Conservation (phyloP, 1,140 invertebrate genomes). For the Potamilus streckersoni region DNA sequence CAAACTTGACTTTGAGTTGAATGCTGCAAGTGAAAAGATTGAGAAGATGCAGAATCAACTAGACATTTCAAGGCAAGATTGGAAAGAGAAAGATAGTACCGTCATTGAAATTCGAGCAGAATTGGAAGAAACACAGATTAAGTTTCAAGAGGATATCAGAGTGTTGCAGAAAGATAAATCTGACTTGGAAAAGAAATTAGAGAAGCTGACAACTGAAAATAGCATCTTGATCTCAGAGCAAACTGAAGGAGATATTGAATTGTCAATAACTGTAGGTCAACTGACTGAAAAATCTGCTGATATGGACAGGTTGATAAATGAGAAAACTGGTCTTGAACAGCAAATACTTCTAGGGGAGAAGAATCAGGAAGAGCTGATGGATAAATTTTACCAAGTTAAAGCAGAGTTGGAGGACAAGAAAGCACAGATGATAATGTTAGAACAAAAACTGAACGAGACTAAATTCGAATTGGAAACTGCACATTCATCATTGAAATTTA, state of each 20-base stretch:
- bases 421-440: not conserved
- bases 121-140: conserved; percentile 5
- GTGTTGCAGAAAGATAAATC: not conserved
- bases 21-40: not conserved
- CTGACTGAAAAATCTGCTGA: not conserved
- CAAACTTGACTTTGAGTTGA: not conserved
- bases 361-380: no score
- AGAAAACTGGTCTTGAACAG: not conserved
- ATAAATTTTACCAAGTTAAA: not conserved
- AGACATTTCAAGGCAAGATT: not conserved
- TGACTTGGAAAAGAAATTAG: conserved; percentile 5
- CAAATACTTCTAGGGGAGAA: no score
- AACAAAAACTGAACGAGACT: conserved; percentile 1
- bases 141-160: not conserved
- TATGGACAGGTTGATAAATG: not conserved
- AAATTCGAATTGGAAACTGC: not conserved
- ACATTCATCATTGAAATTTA: no score
- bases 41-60: conserved; percentile 1
- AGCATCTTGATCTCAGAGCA: not conserved
- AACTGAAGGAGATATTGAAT: not conserved
- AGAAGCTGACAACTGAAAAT: conserved; percentile 6
- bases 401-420: conserved; percentile 7
- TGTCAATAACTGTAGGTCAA: not conserved
- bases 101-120: not conserved
- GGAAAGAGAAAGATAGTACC: not conserved